Base-by-base conservation (phyloP, 2,797 vertebrate species). In the Poeciliopsis presidionis region DNA sequence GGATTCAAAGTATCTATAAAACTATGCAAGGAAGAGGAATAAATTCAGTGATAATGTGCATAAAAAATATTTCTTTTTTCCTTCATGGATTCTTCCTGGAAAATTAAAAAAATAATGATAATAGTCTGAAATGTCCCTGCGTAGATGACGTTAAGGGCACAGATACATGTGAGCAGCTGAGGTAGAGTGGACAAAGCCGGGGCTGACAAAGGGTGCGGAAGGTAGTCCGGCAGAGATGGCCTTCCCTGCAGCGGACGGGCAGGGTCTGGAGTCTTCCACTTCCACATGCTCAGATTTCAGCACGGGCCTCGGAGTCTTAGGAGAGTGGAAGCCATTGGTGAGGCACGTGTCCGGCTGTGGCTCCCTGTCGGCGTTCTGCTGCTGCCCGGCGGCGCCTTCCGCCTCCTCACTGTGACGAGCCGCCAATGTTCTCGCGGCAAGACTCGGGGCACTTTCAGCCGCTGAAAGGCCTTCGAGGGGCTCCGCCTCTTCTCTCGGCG, bases 301-400 rank as follows among this genome's bases (percentile, higher is more conserved):
- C 77, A 83, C 81, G 12, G 89, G 73, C 70, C 73, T 74, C 77
- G 87, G 77, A 25, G 81, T 81, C 86, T 93, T 88, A 0, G 91
- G 94, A 63, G 95, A 94, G 88, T 96, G 96, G 91, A 96, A 97
- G 85, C 96, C 97, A 53, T 97, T 97, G 84, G 94, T 94, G 45
- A 97, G 95, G 72, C 93, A 93, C 69, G 0, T 80, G 81, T 79
- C 88, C 70, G 83, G 89, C 78, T 86, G 74, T 0, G 89, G 88
- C 86, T 93, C 89, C 65, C 69, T 75, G 75, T 88, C 91, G 77
- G 78, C 73, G 47, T 74, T 79, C 53, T 73, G 75, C 86, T 87
- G 86, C 43, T 82, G 81, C 41, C 57, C 81, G 25, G 33, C 69
- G 61, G 36, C 69, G 61, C 72, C 80, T 71, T 92, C 90, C 6